A percentile compares a stretch with the other conserved stretches of the same genome.
Evolutionary conservation across 2,113 vertebrate genomes (phyloP).

Genomic region (Meles meles): DNA sequence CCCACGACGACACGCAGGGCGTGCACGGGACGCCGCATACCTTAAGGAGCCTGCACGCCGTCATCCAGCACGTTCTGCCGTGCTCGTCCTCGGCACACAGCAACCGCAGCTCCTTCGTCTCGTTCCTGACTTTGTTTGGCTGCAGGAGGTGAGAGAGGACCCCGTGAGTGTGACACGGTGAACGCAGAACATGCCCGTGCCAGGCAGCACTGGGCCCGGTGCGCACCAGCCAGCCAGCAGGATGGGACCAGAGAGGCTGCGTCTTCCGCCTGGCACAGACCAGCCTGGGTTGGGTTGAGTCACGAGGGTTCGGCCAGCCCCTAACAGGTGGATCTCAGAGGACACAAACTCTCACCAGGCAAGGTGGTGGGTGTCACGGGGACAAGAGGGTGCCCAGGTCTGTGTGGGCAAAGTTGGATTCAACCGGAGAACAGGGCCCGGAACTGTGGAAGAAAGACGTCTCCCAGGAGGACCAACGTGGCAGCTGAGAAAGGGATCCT

Average conservation of each 20-base stretch:
- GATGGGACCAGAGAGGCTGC: accelerated
- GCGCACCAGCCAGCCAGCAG: accelerated
- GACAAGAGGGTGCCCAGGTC: accelerated
- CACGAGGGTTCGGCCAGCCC: neutral
- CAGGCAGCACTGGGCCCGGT: accelerated
- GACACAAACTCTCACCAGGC: neutral
- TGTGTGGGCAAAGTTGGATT: accelerated
- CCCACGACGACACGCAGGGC: accelerated
- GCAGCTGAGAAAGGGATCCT: neutral
- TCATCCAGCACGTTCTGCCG: constrained; percentile 94
- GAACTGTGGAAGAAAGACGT: neutral
- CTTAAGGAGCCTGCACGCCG: constrained; percentile 96
- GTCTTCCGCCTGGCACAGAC: accelerated
- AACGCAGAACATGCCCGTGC: accelerated
- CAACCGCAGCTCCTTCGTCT: constrained; percentile 92
- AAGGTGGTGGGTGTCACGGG: accelerated
- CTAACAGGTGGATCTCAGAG: neutral
- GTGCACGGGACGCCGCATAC: constrained; percentile 73
- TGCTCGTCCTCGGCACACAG: constrained; percentile 97
- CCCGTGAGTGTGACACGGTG: neutral
- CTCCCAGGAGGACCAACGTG: accelerated
- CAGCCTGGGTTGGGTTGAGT: accelerated
- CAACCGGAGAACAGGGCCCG: accelerated
- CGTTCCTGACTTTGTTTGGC: constrained; percentile 91
- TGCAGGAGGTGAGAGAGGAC: constrained; percentile 71